These are phyloP conservation scores for Babyrousa celebensis DNA, from an alignment of 2,797 vertebrate genomes.

Conservation along the genomic window DNA sequence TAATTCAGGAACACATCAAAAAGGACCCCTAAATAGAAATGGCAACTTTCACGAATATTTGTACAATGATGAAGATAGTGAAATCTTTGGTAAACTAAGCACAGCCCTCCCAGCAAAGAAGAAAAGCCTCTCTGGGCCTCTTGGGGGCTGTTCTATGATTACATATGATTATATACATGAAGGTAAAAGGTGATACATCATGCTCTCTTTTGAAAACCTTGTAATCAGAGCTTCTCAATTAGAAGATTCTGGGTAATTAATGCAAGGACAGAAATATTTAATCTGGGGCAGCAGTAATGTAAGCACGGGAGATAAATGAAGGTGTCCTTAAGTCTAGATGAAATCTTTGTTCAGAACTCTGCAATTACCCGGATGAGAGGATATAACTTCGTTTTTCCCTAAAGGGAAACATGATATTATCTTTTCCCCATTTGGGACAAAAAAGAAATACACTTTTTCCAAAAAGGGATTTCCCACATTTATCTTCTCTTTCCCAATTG, in stretches of 20 bases:
- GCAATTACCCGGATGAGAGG: neutral
- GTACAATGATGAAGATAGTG: constrained; percentile 88
- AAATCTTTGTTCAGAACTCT: constrained; percentile 63
- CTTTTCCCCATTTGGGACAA: neutral
- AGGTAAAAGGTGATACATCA: constrained; percentile 16
- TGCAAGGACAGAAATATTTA: constrained; percentile 65
- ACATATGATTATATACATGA: neutral
- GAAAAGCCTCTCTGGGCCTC: constrained; percentile 58
- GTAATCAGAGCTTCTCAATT: constrained; percentile 49
- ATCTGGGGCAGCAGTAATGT: constrained; percentile 16
- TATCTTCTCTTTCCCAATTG: neutral
- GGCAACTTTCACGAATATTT: constrained; percentile 87
- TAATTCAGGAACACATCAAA: constrained; percentile 87
- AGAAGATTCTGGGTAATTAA: constrained; percentile 51
- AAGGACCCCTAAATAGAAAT: constrained; percentile 88
- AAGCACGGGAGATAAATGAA: constrained; percentile 57
- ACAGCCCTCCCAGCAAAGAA: constrained; percentile 87
- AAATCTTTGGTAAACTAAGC: constrained; percentile 90
- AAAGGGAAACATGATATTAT: constrained; percentile 8
- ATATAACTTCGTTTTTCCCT: constrained; percentile 62
- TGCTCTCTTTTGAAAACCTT: neutral
- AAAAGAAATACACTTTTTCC: neutral
- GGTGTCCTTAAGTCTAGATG: constrained; percentile 43
- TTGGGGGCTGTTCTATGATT: constrained; percentile 74
- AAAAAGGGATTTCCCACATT: neutral